phyloP scores from a whole-genome alignment of 1,140 invertebrate species.

The Papilio aristodemus region DNA sequence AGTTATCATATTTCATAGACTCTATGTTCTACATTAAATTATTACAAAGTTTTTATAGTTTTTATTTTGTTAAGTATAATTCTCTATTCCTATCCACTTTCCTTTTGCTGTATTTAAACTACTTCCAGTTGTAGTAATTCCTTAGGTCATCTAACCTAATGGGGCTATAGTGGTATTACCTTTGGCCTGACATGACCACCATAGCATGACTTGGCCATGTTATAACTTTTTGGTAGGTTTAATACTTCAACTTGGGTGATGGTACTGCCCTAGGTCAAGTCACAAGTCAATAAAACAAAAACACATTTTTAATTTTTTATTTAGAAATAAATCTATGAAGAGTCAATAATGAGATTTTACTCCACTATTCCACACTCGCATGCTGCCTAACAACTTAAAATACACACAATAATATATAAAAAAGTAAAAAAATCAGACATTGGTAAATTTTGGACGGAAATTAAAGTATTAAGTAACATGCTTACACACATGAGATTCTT shows the following conservation, averaged over 20 bases:
- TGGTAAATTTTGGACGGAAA: slow-evolving; percentile 77
- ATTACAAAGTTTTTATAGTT: slow-evolving; percentile 19
- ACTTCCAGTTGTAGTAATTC: too few relatives aligned
- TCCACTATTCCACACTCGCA: slow-evolving; percentile 56
- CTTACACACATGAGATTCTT: slow-evolving; percentile 61
- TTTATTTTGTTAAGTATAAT: neutral
- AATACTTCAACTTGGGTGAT: too few relatives aligned
- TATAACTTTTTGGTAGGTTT: too few relatives aligned
- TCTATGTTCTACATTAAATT: slow-evolving; percentile 30
- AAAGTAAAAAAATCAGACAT: slow-evolving; percentile 71
- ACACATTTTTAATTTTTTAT: slow-evolving; percentile 52
- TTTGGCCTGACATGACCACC: too few relatives aligned
- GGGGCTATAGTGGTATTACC: too few relatives aligned
- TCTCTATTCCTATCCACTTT: neutral
- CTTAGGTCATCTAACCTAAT: too few relatives aligned
- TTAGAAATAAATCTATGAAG: slow-evolving; percentile 66
- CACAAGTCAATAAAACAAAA: slow-evolving; percentile 38
- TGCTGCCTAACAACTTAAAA: slow-evolving; percentile 36
- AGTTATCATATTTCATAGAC: slow-evolving; percentile 3
- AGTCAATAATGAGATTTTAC: slow-evolving; percentile 53
- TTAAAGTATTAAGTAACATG: slow-evolving; percentile 69
- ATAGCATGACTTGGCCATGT: too few relatives aligned
- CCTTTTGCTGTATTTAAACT: too few relatives aligned
- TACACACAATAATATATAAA: slow-evolving; percentile 53
- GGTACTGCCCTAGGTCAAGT: too few relatives aligned